Evolutionary conservation across 2,113 vertebrate species (phyloP).

Genomic region (Benitochromis conjunctus): DNA sequence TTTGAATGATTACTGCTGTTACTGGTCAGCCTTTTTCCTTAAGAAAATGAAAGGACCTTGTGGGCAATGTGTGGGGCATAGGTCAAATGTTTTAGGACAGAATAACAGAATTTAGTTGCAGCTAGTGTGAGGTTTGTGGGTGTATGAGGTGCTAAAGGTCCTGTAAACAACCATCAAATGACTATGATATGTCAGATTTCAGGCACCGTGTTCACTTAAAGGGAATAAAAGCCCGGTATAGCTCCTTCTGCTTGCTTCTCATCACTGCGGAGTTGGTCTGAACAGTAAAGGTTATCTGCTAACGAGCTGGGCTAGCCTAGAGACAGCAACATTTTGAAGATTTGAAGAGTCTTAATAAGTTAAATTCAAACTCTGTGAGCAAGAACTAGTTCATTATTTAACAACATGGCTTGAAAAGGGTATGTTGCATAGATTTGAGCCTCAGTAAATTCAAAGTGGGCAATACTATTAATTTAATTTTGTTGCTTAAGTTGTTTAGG

Average conservation of each 20-base stretch:
- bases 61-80: not conserved
- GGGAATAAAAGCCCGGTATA: not conserved
- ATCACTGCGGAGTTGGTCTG: not conserved
- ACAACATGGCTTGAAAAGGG: not conserved
- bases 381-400: not conserved
- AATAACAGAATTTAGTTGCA: not conserved
- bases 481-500: not conserved
- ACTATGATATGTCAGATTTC: not conserved
- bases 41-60: not conserved
- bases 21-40: not conserved
- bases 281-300: not conserved
- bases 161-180: not conserved
- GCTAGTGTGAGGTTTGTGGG: not conserved
- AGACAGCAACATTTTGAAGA: not conserved
- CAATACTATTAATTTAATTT: rapidly evolving
- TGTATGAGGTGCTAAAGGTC: not conserved
- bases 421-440: not conserved
- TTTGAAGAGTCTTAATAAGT: not conserved
- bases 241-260: not conserved
- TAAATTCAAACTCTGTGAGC: not conserved
- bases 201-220: not conserved
- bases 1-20: not conserved
- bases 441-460: not conserved
- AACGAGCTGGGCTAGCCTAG: not conserved
- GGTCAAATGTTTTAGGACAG: not conserved